phyloP scores from a whole-genome alignment of 2,888 invertebrate genomes.

The Lasiommata megera region DNA sequence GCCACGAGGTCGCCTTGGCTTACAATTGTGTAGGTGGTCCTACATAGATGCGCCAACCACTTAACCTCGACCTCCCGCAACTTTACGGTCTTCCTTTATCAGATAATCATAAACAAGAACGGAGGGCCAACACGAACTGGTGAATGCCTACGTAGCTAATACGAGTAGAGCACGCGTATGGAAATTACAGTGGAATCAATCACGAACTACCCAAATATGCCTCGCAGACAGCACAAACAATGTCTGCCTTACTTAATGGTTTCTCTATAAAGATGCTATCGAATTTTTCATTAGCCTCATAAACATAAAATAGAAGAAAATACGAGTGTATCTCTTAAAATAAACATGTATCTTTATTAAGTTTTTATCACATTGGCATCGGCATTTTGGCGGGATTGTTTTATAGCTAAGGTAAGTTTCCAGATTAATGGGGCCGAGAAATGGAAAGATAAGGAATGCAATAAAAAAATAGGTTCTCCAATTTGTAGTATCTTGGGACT shows the following conservation, averaged over 20 bases:
- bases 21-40: constrained; percentile 65
- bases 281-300: constrained; percentile 21
- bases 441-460: not conserved
- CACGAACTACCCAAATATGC: constrained; percentile 71
- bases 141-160: constrained; percentile 72
- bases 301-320: constrained; percentile 6
- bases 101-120: constrained; percentile 31
- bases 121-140: constrained; percentile 45
- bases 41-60: constrained; percentile 61
- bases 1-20: constrained; percentile 71
- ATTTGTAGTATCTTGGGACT: not conserved
- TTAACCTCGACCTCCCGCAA: constrained; percentile 48
- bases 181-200: constrained; percentile 79
- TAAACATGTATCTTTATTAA: not conserved
- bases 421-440: not conserved
- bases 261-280: constrained; percentile 57
- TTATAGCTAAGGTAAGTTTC: not conserved
- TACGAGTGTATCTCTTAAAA: not conserved
- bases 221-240: constrained; percentile 67
- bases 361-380: not conserved
- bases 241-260: constrained; percentile 60
- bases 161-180: constrained; percentile 77
- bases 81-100: constrained; percentile 28
- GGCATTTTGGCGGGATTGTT: not conserved
- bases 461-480: not conserved